Conservation (phyloP, 2,113 vertebrate genomes). For the Myiozetetes cayanensis region DNA sequence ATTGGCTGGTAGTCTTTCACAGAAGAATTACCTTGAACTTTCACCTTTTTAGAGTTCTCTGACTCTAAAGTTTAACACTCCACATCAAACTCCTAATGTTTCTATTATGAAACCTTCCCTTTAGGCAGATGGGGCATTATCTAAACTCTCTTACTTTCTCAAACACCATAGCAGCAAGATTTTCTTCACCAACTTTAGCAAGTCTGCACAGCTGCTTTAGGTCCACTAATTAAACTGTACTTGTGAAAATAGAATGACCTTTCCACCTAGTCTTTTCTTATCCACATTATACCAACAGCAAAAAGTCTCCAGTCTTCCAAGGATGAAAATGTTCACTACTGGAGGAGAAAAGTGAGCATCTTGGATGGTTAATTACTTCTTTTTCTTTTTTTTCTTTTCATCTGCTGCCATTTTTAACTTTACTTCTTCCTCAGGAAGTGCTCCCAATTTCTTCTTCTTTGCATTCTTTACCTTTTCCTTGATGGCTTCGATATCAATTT, state of each 20-base stretch:
- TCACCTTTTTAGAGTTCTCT: background rate
- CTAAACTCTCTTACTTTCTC: background rate
- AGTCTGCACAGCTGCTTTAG: background rate
- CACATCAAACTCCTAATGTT: background rate
- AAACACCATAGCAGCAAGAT: background rate
- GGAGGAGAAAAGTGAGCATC: background rate
- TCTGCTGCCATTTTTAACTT: slow-evolving; percentile 69
- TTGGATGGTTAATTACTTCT: slow-evolving; percentile 34
- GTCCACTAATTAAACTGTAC: background rate
- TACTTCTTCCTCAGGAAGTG: slow-evolving; percentile 80
- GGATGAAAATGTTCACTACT: background rate
- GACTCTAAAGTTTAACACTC: background rate
- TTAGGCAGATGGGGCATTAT: background rate
- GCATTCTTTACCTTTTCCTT: slow-evolving; percentile 94
- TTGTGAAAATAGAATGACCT: background rate
- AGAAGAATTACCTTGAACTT: background rate
- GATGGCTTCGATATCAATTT: slow-evolving; percentile 88
- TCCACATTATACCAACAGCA: background rate
- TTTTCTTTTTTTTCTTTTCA: slow-evolving; percentile 82
- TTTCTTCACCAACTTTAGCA: background rate
- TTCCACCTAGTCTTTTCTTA: background rate
- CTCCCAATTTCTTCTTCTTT: slow-evolving; percentile 92
- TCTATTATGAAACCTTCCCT: background rate
- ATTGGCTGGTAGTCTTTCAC: background rate
- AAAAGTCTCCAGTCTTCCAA: background rate